phyloP scores from a whole-genome alignment of 1,140 invertebrate species.

The roundworm (Caenorhabditis elegans) region DNA sequence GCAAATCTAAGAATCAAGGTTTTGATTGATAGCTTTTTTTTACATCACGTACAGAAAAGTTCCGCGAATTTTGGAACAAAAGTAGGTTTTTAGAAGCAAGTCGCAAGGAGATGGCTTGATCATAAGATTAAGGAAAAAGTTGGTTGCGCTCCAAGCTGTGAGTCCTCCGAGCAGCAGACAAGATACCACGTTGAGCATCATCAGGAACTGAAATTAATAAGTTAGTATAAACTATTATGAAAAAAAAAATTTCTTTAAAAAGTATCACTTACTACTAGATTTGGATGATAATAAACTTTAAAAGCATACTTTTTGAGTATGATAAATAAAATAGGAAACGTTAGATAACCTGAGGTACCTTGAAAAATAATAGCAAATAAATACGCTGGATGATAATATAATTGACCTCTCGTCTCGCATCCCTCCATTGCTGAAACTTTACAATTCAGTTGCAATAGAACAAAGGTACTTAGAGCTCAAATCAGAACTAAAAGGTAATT shows the following conservation, averaged over 20 bases:
- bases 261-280: background rate
- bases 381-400: background rate
- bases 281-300: constrained; percentile 14
- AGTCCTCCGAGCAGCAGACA: background rate
- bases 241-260: too few species aligned
- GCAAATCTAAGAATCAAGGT: background rate
- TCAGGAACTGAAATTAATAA: background rate
- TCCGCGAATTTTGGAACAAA: background rate
- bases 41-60: background rate
- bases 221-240: background rate
- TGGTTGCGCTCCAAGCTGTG: background rate
- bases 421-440: background rate
- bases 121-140: background rate
- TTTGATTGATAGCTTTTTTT: background rate
- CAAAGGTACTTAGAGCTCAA: too few species aligned
- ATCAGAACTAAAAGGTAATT: too few species aligned
- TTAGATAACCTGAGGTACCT: background rate
- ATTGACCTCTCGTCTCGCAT: background rate
- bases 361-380: background rate
- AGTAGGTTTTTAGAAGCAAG: background rate
- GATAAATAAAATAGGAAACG: background rate
- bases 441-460: too few species aligned
- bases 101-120: background rate
- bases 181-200: background rate
- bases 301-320: constrained; percentile 4